Conservation (phyloP, 2,888 invertebrate genomes). For the Tetanocera ferruginea region DNA sequence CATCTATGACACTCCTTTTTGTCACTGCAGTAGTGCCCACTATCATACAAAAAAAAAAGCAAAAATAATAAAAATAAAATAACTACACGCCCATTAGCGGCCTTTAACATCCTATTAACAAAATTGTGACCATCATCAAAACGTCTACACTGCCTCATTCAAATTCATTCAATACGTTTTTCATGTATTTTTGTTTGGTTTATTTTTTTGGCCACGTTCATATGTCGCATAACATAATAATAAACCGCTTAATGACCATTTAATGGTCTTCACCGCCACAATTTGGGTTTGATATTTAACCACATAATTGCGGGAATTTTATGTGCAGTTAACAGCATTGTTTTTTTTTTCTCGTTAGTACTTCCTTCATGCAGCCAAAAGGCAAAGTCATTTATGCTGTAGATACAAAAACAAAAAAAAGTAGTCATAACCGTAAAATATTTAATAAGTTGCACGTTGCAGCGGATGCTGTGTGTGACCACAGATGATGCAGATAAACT, state of each 20-base stretch:
- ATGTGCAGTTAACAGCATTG: constrained; percentile 48
- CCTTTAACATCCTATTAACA: background rate
- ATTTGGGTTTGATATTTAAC: constrained; percentile 62
- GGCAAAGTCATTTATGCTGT: background rate
- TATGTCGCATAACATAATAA: constrained; percentile 42
- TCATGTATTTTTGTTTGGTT: background rate
- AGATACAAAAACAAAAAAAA: background rate
- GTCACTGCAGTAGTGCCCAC: background rate
- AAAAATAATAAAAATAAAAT: too few relatives aligned
- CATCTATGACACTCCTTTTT: background rate
- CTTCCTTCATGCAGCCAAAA: background rate
- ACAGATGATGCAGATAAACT: constrained; percentile 19
- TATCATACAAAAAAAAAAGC: background rate
- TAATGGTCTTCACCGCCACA: constrained; percentile 63
- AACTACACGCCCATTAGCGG: background rate
- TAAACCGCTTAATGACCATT: constrained; percentile 62
- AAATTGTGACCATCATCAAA: background rate
- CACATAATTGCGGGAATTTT: constrained; percentile 64
- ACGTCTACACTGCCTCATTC: constrained; percentile 4
- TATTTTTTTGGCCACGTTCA: constrained; percentile 3
- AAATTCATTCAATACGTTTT: background rate
- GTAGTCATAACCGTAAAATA: constrained; percentile 29
- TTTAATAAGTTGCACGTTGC: constrained; percentile 56
- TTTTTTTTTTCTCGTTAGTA: constrained; percentile 1
- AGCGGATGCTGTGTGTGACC: background rate